Base-by-base conservation (phyloP, 1,140 invertebrate genomes). In the Alviniconcha marisindica region DNA sequence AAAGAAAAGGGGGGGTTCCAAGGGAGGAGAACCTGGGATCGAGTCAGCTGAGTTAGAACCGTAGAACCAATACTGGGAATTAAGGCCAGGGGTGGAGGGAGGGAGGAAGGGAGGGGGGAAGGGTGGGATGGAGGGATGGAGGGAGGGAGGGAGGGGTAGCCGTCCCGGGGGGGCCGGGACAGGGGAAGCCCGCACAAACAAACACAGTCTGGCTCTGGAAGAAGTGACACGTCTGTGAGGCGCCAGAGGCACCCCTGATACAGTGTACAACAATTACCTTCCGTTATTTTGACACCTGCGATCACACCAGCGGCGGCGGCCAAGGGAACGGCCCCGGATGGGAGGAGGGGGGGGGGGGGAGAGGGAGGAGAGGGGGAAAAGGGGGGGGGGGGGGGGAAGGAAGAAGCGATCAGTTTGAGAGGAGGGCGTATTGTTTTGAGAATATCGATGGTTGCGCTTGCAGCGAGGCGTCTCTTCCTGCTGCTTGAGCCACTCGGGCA, bases 261-360 rank as follows among this genome's bases (percentile, higher is more conserved):
- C 73, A 76, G 40, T 76, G 73, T 76, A 38, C 73, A 76, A 76
- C 73, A 76, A 76, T 76, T 76, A 76, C 42, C 73, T 40, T 18
- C 73, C 73, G n/a, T 44, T 76, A 76, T 76, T 76, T 76, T 40
- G 38, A 76, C 73, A 76, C 73, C 73, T 76, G 73, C 40, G 31
- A 7, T 31, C 73, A n/a, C 73, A 76, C 18, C 73, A 33, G 69
- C 7, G 7, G 69, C 18, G 31, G 18, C n/a, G 63, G 63, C 31
- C 28, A 71, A 18, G 69, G 18, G 38, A 5, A 69, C 15, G n/a
- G 28, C 69, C 33, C n/a, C 38, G 60, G 24, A 66, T 66, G 60
- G 7, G 60, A 2, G 21, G 18, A 5, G 28, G 0, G 31, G 38
- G 31, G 5, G 5, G 10, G 1, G 69, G n/a, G n/a, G n/a, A n/a